Percentiles rank a stretch among this genome's conserved stretches.
phyloP scores from a whole-genome alignment of 2,888 invertebrate species.

The Malthinus flaveolus region DNA sequence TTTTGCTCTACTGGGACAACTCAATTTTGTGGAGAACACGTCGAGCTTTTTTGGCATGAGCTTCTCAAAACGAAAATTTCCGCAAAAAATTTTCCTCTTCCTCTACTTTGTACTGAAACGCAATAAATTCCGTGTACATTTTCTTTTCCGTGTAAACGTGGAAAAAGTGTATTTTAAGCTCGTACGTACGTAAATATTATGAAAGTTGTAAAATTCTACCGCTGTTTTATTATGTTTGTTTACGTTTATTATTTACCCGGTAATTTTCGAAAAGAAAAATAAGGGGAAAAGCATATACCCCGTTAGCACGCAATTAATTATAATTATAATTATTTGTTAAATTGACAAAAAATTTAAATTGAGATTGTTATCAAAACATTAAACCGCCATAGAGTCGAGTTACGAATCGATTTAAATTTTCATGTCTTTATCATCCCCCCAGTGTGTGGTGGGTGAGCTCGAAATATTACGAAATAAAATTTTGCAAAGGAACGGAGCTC shows the following conservation, averaged over 20 bases:
- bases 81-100: no score
- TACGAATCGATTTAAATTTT: no score
- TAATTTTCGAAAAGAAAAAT: not conserved
- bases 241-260: constrained; percentile 2
- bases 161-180: not conserved
- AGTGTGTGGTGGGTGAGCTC: no score
- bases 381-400: not conserved
- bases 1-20: no score
- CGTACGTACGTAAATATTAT: constrained; percentile 1
- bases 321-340: not conserved
- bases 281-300: not conserved
- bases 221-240: constrained; percentile 6
- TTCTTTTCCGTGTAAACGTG: not conserved
- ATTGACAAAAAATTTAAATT: not conserved
- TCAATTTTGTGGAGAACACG: no score
- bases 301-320: not conserved
- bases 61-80: no score
- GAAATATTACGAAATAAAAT: constrained; percentile 12
- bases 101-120: not conserved
- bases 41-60: no score
- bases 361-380: not conserved
- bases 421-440: no score
- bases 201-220: constrained; percentile 2
- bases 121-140: not conserved
- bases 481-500: constrained; percentile 14